These are phyloP conservation scores for Clarias macrocephalus DNA, from an alignment of 2,113 vertebrate species.

Conservation along the genomic window DNA sequence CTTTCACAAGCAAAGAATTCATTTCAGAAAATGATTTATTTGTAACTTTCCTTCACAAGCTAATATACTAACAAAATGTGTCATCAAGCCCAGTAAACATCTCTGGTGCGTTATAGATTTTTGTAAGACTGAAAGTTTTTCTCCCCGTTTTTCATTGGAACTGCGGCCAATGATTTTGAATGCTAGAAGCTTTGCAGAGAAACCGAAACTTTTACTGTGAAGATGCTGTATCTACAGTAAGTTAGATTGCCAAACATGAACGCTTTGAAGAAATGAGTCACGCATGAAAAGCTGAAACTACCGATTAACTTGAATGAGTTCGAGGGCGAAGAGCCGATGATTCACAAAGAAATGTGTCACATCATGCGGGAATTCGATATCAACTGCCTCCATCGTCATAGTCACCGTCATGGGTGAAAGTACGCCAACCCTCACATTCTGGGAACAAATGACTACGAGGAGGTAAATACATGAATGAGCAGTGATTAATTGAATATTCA, in stretches of 20 bases:
- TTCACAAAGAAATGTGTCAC: conserved; percentile 47
- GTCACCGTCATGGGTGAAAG: conserved; percentile 35
- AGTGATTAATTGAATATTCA: not conserved
- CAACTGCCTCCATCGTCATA: conserved; percentile 21
- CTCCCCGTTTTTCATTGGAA: not conserved
- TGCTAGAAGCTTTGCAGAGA: not conserved
- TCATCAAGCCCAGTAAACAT: not conserved
- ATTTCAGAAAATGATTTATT: not conserved
- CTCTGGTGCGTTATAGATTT: not conserved
- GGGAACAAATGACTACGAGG: conserved; percentile 49
- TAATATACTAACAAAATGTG: not conserved
- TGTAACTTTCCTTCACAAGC: not conserved
- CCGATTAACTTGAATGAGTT: conserved; percentile 35
- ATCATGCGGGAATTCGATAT: conserved; percentile 42
- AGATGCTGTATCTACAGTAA: conserved; percentile 3
- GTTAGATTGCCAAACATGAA: not conserved
- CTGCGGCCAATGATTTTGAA: not conserved
- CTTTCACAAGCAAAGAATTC: not conserved
- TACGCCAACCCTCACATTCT: conserved; percentile 45
- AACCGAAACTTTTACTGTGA: not conserved
- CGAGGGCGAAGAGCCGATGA: not conserved
- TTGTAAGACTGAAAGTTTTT: not conserved
- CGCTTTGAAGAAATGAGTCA: conserved; percentile 47
- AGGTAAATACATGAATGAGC: not conserved
- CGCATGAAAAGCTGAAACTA: conserved; percentile 7